Conservation (phyloP, 2,797 vertebrate genomes). For the Anableps anableps region DNA sequence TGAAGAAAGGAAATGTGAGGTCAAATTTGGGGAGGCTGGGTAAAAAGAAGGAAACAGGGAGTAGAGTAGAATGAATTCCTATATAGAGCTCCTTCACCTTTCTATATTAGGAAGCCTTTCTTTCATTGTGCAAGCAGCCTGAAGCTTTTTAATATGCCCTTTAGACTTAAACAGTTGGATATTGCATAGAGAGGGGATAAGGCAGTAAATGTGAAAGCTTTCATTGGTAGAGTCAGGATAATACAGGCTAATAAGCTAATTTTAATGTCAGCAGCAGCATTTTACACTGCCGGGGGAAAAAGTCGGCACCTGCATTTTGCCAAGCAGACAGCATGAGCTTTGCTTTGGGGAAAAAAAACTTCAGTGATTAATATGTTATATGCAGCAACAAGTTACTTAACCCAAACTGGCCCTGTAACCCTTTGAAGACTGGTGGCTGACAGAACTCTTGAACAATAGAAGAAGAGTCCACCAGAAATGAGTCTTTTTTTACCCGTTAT, state of each 20-base stretch:
- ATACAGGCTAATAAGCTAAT: background rate
- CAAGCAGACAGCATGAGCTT: background rate
- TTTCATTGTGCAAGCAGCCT: slow-evolving; percentile 6
- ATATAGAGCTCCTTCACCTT: background rate
- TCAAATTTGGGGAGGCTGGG: background rate
- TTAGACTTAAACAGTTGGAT: background rate
- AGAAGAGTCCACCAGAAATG: too few species aligned
- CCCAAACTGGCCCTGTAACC: background rate
- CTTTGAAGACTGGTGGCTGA: background rate
- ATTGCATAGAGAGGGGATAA: background rate
- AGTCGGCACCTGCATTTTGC: background rate
- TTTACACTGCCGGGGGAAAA: background rate
- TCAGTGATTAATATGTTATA: background rate
- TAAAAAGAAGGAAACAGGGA: too few species aligned
- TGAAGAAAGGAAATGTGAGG: background rate
- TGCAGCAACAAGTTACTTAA: background rate
- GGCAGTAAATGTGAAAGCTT: background rate
- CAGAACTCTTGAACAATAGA: background rate
- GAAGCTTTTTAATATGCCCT: slow-evolving; percentile 6
- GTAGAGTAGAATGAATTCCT: slow-evolving; percentile 9
- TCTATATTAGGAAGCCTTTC: slow-evolving; percentile 1
- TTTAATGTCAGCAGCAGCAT: background rate
- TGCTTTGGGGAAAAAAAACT: background rate
- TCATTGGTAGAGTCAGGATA: background rate
- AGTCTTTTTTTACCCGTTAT: background rate